phyloP scores from a whole-genome alignment of 2,888 invertebrate species.

The Deroplatys truncata region DNA sequence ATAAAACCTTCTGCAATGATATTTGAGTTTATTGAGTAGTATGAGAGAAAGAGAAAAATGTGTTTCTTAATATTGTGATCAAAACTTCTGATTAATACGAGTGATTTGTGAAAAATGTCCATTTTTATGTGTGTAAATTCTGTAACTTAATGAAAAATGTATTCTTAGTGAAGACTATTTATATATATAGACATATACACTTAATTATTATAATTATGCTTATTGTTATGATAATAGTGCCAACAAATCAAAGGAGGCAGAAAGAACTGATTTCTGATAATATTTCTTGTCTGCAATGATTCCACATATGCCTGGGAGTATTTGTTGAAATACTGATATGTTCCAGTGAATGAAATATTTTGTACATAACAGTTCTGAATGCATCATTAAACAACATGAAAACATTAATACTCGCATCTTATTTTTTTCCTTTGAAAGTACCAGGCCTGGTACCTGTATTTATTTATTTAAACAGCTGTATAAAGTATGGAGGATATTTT shows the following conservation, averaged over 20 bases:
- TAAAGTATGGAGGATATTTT: too few relatives aligned
- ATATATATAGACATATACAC: not conserved
- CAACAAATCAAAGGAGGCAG: not conserved
- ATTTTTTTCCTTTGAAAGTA: too few relatives aligned
- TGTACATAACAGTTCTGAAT: not conserved
- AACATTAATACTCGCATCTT: not conserved
- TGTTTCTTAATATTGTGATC: not conserved
- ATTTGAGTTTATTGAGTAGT: not conserved
- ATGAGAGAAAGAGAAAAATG: not conserved
- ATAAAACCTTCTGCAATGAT: not conserved
- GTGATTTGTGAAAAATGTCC: not conserved
- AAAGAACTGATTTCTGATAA: not conserved
- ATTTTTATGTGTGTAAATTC: not conserved
- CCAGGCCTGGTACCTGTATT: too few relatives aligned
- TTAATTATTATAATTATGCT: not conserved
- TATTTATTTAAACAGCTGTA: too few relatives aligned
- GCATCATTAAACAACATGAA: not conserved
- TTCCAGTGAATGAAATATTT: not conserved
- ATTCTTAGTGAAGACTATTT: not conserved
- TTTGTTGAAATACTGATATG: not conserved
- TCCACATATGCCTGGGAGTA: not conserved
- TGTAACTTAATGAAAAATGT: not conserved
- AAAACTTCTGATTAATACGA: not conserved
- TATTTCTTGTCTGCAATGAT: not conserved
- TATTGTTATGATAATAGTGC: not conserved